Base-by-base conservation (phyloP, 2,888 invertebrate genomes). In the Sclerodermus sp. region DNA sequence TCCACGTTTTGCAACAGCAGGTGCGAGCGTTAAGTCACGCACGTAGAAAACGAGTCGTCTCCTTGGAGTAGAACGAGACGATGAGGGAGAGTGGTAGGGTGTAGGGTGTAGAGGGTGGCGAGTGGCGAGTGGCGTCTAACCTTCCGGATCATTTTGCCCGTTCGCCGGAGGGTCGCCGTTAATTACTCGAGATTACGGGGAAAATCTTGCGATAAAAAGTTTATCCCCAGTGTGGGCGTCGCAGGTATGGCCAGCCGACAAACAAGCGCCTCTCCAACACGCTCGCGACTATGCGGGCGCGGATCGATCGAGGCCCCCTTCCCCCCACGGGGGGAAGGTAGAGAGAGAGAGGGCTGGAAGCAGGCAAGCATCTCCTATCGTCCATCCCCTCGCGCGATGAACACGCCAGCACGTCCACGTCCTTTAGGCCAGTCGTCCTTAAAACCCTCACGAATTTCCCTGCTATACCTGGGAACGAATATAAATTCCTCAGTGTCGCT, bases 151-250 rank as follows among this genome's bases (percentile, higher is more conserved):
- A 23, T 23, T 23, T 23, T 23, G 23, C 48, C 49, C 48, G 53
- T 47, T 46, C 51, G 52, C 53, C 30, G 37, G 47, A 45, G 56
- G 57, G 47, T 51, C 57, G 55, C 50, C 68, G 67, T 71, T 69
- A 71, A 71, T 73, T 72, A 71, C 66, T 60, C 61, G 65, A 66
- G 70, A 70, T 73, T 72, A 71, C 60, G 64, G 62, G 54, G 67
- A 55, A 68, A 69, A 67, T 66, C 64, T 60, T 43, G 61, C 55
- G 64, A 62, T 65, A 69, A 70, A 70, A 69, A 69, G 53, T 65
- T 66, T 58, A 58, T 51, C 51, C 54, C 47, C 15, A 31, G 31
- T 23, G 14, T 1, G 29, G 13, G 23, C 8, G 23, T 23, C 23
- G 3, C 4, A 23, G 23, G 23, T 23, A 23, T 44, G 55, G 49